These are phyloP conservation scores for Tuta absoluta DNA, from an alignment of 2,888 invertebrate species.

Conservation along the genomic window DNA sequence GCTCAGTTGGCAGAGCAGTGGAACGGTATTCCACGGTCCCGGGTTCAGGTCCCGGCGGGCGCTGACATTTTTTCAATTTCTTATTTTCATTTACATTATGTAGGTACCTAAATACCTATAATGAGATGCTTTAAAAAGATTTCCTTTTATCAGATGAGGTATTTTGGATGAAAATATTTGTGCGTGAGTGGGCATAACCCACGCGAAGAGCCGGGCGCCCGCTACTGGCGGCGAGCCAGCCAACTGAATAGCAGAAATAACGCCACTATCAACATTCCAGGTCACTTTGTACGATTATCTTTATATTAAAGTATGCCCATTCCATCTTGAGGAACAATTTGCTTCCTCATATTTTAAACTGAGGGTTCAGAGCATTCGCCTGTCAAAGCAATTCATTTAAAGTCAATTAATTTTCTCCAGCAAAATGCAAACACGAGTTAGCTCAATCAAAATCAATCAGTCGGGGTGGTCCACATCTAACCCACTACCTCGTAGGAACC, in stretches of 20 bases:
- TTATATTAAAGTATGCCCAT: slow-evolving; percentile 50
- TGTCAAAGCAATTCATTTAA: neutral
- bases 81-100: neutral
- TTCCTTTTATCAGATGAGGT: slow-evolving; percentile 21
- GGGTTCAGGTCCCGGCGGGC: too few species aligned
- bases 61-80: too few species aligned
- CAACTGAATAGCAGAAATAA: slow-evolving; percentile 76
- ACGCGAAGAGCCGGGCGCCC: slow-evolving; percentile 62
- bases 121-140: neutral
- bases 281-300: slow-evolving; percentile 74
- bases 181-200: slow-evolving; percentile 64
- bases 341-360: neutral
- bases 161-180: slow-evolving; percentile 46
- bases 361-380: neutral
- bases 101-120: neutral
- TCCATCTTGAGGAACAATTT: slow-evolving; percentile 17
- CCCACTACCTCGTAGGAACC: slow-evolving; percentile 5
- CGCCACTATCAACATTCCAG: slow-evolving; percentile 79
- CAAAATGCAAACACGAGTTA: slow-evolving; percentile 17
- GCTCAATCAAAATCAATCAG: slow-evolving; percentile 11
- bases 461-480: slow-evolving; percentile 23
- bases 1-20: too few species aligned
- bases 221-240: slow-evolving; percentile 71
- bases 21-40: too few species aligned
- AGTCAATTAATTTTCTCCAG: slow-evolving; percentile 3